Conservation (phyloP, 2,888 invertebrate genomes). For the Leptinotarsa juncta region DNA sequence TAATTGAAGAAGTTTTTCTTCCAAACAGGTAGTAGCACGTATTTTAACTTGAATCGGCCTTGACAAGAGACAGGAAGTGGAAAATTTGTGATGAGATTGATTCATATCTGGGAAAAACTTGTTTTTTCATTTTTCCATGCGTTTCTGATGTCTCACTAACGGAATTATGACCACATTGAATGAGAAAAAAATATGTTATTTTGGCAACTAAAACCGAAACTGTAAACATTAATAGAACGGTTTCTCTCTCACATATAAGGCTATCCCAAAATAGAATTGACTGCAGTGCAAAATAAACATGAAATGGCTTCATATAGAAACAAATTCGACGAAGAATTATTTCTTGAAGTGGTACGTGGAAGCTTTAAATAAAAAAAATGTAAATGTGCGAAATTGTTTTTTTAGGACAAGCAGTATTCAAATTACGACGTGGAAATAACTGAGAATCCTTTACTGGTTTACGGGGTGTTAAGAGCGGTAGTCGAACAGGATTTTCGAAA, state of each 20-base stretch:
- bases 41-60: too few relatives aligned
- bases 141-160: too few relatives aligned
- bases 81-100: too few relatives aligned
- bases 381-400: background rate
- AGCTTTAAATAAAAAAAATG: background rate
- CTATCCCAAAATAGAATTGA: conserved; percentile 27
- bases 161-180: background rate
- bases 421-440: conserved; percentile 35
- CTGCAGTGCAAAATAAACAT: conserved; percentile 24
- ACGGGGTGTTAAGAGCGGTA: conserved; percentile 50
- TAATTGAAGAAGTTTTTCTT: too few relatives aligned
- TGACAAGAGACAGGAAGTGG: too few relatives aligned
- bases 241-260: background rate
- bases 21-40: too few relatives aligned
- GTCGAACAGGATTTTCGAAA: conserved; percentile 46
- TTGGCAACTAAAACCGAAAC: conserved; percentile 10
- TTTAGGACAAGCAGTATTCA: conserved; percentile 38
- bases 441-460: conserved; percentile 43
- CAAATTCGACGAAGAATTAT: conserved; percentile 41
- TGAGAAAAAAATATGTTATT: background rate
- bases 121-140: too few relatives aligned
- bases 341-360: conserved; percentile 43
- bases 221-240: conserved; percentile 18
- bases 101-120: too few relatives aligned
- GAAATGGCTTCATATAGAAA: conserved; percentile 25